Evolutionary conservation across 1,140 invertebrate genomes (phyloP), one percentile per base, ranked within the genome.

Genomic region (Pogonus chalceus): DNA sequence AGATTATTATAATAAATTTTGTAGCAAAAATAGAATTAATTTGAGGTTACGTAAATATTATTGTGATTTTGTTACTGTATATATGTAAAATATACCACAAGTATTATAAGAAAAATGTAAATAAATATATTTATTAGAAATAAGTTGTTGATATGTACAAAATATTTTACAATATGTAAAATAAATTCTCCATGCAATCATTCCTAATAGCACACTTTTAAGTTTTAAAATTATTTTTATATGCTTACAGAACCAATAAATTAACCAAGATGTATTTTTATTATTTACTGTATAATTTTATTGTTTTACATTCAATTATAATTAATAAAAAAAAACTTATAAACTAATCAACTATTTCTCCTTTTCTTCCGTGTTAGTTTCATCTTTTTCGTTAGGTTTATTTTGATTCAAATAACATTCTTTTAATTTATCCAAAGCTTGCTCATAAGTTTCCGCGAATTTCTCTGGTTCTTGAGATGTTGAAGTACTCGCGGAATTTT

Each of bases 61-160:
- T n/a, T n/a, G n/a, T n/a, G n/a, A n/a, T n/a, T 16, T 43, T 43
- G 18, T 18, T 18, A 18, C 4, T 43, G 37, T 43, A 43, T 10
- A 43, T 12, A 43, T 43, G 18, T 43, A 43, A 7, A 43, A 43
- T 43, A 43, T 12, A 43, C 37, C 37, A 43, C 7, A 43, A 43
- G 37, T 43, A 43, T 43, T 43, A 43, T 43, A 43, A 43, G 3
- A 43, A 43, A 43, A 9, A 43, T 43, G 37, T 43, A 43, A 43
- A 43, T 43, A 43, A 4, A 4, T 43, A 43, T 43, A 10, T 12
- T 10, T 43, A 4, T 12, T 9, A 43, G 37, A 43, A 43, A 43
- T 18, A 43, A 43, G 4, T 12, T 12, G 18, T 12, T 12, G 3
- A 43, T 43, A 43, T 3, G 18, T 43, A 12, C 37, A 12, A 43